Conservation (phyloP, 2,888 invertebrate genomes). For the Diplazon laetatorius region DNA sequence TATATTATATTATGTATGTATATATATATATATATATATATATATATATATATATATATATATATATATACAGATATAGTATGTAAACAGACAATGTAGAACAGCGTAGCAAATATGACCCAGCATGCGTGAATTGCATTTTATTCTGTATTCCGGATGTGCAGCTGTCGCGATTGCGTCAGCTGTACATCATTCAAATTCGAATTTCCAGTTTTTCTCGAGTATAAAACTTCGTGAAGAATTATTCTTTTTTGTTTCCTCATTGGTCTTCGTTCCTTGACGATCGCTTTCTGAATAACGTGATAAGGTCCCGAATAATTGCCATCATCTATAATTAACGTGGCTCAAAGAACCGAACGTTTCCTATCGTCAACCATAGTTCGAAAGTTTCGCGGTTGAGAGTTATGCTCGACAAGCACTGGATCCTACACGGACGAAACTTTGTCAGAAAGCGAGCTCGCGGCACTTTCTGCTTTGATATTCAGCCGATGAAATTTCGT, state of each 20-base stretch:
- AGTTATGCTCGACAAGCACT: neutral
- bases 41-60: neutral
- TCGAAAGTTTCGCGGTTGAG: slow-evolving; percentile 6
- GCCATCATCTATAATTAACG: slow-evolving; percentile 12
- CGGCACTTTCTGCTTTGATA: slow-evolving; percentile 18
- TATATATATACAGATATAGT: neutral
- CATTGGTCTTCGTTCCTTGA: neutral
- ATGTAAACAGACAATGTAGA: neutral
- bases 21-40: neutral
- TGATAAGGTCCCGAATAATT: slow-evolving; percentile 11
- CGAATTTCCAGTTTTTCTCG: neutral
- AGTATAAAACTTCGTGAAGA: neutral
- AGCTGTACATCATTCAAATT: neutral
- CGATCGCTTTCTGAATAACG: neutral
- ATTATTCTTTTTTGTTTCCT: neutral
- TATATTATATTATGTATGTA: slow-evolving; percentile 4
- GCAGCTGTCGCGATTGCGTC: neutral
- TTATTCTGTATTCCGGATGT: slow-evolving; percentile 10
- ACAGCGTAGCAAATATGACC: neutral
- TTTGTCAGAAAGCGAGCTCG: neutral
- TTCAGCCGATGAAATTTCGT: neutral
- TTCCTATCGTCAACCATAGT: neutral
- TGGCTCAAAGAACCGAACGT: slow-evolving; percentile 1
- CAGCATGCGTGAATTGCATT: slow-evolving; percentile 14
- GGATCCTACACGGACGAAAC: slow-evolving; percentile 9